Evolutionary conservation across 2,888 invertebrate species (phyloP), one percentile per base, ranked within the genome.

Genomic region (Pegoplata infirma): DNA sequence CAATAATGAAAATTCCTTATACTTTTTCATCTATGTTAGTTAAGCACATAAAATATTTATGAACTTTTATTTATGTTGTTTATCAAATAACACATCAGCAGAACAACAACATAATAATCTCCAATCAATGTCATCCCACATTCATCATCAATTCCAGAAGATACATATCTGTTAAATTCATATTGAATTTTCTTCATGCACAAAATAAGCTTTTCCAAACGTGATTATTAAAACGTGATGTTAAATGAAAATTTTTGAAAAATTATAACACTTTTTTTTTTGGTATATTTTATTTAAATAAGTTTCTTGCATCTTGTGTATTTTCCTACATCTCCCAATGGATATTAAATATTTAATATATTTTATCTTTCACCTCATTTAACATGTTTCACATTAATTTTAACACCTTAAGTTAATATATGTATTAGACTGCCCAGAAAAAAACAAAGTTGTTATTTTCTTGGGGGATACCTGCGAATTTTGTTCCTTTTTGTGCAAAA

Each of bases 221-320:
- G 66, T 32, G 58, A 53, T 76, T 76, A 64, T 17, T 14, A 51
- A 58, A 17, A 76, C 69, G 76, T 76, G 76, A 76, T 76, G 40
- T 64, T 69, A 51, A 64, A 64, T 28, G 58, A 58, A 69, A 59
- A 32, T 23, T 23, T 23, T 23, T 23, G 23, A 23, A 6, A 23
- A 10, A 32, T 1, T 32, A 32, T n/a, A 28, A 28, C 28, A 32
- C 8, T 32, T 23, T 23, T 23, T 6, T n/a, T n/a, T n/a, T 28
- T 28, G 6, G 5, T 4, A 28, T n/a, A 28, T 28, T 28, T 5
- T 36, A 36, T 10, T 36, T 12, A 36, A 12, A 36, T 12, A 12
- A 2, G 10, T 10, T 10, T 12, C 7, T 12, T 1, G 1, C 36
- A n/a, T 40, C 21, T 68, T 56, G 6, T 44, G 16, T 12, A 55